Base-by-base conservation (phyloP, 2,888 invertebrate species). In the Monochamus alternatus region DNA sequence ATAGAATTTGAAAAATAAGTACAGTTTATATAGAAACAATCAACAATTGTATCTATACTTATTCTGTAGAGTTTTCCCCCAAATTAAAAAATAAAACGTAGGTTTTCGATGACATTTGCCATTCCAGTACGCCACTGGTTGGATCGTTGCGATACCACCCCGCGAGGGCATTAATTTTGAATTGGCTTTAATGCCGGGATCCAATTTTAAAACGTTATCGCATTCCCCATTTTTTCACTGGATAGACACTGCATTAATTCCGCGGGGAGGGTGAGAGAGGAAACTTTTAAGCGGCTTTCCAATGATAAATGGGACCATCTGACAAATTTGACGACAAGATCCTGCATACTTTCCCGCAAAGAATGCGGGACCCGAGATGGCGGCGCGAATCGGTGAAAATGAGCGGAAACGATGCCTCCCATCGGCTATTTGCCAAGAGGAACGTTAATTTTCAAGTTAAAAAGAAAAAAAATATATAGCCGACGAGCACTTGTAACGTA, bases 191-290 rank as follows among this genome's bases (percentile, higher is more conserved):
- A 80, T 80, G 78, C 73, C 44, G 32, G 69, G 71, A 77, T 77
- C 76, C 77, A 80, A 78, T 75, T 77, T 78, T 75, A 78, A 69
- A 69, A 75, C 73, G 77, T 75, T 77, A 75, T 74, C 78, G 76
- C 75, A 68, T 72, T 47, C 55, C 60, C 75, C 76, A 76, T 71
- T 80, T 75, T 74, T 78, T 78, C 75, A 71, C 70, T 67, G 63
- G 74, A 75, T 73, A 75, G 75, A 76, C 75, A 80, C 70, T 78
- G 75, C 75, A 80, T 78, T 80, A 78, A 80, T 80, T 76, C 76
- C 68, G 74, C 76, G 64, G 64, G 52, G 52, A 32, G 32, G 64
- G 64, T 31, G 52, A n/a, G 32, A 9, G 31, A 60, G 55, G 55
- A 51, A 73, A 71, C 66, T 69, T 73, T 76, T 67, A 73, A 76